Base-by-base conservation (phyloP, 1,140 invertebrate genomes). In the Ostrea edulis region DNA sequence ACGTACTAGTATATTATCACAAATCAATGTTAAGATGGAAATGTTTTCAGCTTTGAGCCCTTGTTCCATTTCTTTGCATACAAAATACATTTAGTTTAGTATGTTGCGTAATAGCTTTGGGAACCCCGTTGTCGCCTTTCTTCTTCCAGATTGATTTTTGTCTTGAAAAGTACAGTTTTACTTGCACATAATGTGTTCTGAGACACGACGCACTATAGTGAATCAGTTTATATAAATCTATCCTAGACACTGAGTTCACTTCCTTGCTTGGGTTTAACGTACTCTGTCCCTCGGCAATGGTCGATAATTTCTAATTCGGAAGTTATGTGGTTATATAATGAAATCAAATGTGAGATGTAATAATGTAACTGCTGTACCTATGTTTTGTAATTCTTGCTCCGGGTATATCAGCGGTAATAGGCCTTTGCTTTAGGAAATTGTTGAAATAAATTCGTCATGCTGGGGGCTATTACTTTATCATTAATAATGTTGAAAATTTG, bases 91-190 rank as follows among this genome's bases (percentile, higher is more conserved):
- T 77, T 77, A 29, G n/a, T 29, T 35, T 25, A 2, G 29, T 35
- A 77, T 77, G 29, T 77, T 77, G 29, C 68, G 29, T 77, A 77
- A 77, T 77, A 9, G 68, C 25, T 62, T 62, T 62, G 0, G 35
- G 35, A 44, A 44, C 35, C 17, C 44, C 22, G 77, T 35, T 2
- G n/a, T 44, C 5, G 2, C 29, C 68, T 77, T 29, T 25, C 29
- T 29, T 35, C 9, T 2, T 29, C 25, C 25, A 77, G 12, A 62
- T 62, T 77, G 55, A 29, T 71, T 71, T 77, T 68, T 77, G 25
- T 14, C 25, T 25, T 77, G 22, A 77, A 77, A 77, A 77, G 68
- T 77, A 77, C 68, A 77, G 9, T 29, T 77, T 77, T 77, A 77
- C 25, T 77, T 77, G 68, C 68, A 77, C 44, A 8, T 5, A 83